Evolutionary conservation across 2,888 invertebrate species (phyloP).

Genomic region (Parapristionchus giblindavisi): DNA sequence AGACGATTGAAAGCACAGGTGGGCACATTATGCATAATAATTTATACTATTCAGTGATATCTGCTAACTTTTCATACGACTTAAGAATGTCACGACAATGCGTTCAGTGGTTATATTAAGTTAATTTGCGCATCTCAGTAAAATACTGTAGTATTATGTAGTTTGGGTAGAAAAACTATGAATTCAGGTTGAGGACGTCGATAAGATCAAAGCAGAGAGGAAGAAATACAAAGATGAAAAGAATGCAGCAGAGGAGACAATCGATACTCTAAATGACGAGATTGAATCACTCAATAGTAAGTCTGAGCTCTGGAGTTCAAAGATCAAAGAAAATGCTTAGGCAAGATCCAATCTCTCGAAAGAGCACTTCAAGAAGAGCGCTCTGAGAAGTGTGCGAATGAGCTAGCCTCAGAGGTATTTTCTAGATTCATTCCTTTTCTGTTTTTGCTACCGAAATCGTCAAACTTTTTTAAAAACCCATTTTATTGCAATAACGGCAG

Average conservation of each 20-base stretch:
- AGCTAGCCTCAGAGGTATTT: conserved; percentile 39
- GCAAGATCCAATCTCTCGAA: conserved; percentile 41
- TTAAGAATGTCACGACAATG: neutral
- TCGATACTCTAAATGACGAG: conserved; percentile 41
- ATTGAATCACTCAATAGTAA: conserved; percentile 41
- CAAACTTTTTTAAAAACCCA: too few species aligned
- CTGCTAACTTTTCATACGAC: neutral
- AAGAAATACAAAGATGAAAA: conserved; percentile 46
- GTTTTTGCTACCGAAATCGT: neutral
- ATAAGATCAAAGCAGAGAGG: conserved; percentile 43
- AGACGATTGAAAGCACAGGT: conserved; percentile 53
- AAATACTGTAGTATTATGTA: neutral
- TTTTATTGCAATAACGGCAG: too few species aligned
- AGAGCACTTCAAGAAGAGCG: conserved; percentile 37
- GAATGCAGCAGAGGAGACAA: conserved; percentile 40
- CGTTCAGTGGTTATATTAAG: neutral
- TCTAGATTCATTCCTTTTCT: neutral
- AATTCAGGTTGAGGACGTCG: conserved; percentile 41
- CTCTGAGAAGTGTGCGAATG: conserved; percentile 41
- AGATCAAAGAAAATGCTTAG: too few species aligned
- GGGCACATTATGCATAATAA: too few species aligned
- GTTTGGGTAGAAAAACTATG: neutral
- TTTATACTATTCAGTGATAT: too few species aligned
- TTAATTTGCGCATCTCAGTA: too few species aligned
- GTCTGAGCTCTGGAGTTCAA: neutral